A percentile compares a stretch with the other conserved stretches of the same genome.
phyloP scores from a whole-genome alignment of 2,113 vertebrate genomes.

The Ellobius talpinus region DNA sequence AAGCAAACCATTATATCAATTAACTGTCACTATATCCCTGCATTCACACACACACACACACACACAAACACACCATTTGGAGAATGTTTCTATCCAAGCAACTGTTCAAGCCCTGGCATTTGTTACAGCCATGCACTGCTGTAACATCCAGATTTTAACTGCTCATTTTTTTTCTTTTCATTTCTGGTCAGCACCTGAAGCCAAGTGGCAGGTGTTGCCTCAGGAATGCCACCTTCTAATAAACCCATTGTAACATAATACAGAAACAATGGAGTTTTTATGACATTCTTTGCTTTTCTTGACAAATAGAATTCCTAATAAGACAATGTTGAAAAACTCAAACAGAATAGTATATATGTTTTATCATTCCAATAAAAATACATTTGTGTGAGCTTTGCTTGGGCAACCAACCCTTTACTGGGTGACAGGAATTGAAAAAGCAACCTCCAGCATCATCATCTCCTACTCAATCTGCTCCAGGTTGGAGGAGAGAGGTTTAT shows the following conservation, averaged over 20 bases:
- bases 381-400: constrained; percentile 65
- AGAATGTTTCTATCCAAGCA: constrained; percentile 76
- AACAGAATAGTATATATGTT: constrained; percentile 67
- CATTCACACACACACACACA: not conserved
- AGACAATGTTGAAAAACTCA: constrained; percentile 76
- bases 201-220: constrained; percentile 87
- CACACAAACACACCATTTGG: constrained; percentile 35
- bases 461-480: not conserved
- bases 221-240: constrained; percentile 85
- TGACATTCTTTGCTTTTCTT: constrained; percentile 79
- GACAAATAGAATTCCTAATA: constrained; percentile 83
- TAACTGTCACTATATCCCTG: not conserved
- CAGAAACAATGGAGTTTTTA: constrained; percentile 84
- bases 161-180: constrained; percentile 82
- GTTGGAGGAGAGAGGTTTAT: constrained; percentile 14
- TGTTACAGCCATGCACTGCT: constrained; percentile 75
- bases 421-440: constrained; percentile 63
- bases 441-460: not conserved
- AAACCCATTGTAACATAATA: constrained; percentile 85
- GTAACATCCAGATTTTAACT: constrained; percentile 76
- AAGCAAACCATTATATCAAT: not conserved
- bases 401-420: constrained; percentile 59
- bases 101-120: constrained; percentile 78
- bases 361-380: constrained; percentile 66
- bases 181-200: constrained; percentile 85